Evolutionary conservation across 2,797 vertebrate species (phyloP).

Genomic region (Euphonia xanthogaster): DNA sequence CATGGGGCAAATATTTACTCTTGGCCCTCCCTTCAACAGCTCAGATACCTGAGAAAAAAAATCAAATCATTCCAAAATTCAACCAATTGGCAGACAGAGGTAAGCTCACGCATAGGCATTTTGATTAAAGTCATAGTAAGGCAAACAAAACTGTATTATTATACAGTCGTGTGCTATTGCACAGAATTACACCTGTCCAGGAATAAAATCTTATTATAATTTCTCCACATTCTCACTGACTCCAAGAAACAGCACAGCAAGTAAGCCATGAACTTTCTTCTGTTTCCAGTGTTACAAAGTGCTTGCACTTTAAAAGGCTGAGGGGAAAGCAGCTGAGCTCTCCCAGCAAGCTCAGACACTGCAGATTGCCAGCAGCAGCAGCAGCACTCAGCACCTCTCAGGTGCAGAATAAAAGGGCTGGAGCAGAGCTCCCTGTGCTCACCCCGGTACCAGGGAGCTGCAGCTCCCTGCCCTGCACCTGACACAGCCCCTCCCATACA

Average conservation of each 20-base stretch:
- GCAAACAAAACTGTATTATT: neutral
- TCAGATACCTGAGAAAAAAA: neutral
- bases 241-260: neutral
- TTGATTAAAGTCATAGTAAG: neutral
- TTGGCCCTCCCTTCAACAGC: neutral
- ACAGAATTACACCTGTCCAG: neutral
- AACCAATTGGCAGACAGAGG: neutral
- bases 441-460: neutral
- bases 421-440: neutral
- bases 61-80: neutral
- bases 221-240: neutral
- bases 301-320: neutral
- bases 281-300: accelerated
- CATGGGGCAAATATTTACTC: neutral
- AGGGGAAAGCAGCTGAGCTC: neutral
- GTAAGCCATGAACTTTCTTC: neutral
- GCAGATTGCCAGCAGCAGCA: neutral
- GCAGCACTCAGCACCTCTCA: neutral
- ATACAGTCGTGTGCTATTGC: neutral
- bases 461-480: neutral
- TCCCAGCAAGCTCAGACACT: neutral
- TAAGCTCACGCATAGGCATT: neutral
- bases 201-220: neutral
- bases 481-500: neutral
- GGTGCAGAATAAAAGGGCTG: neutral